These are phyloP conservation scores for Ctenoplectra terminalis DNA, from an alignment of 1,140 invertebrate species.

Conservation along the genomic window DNA sequence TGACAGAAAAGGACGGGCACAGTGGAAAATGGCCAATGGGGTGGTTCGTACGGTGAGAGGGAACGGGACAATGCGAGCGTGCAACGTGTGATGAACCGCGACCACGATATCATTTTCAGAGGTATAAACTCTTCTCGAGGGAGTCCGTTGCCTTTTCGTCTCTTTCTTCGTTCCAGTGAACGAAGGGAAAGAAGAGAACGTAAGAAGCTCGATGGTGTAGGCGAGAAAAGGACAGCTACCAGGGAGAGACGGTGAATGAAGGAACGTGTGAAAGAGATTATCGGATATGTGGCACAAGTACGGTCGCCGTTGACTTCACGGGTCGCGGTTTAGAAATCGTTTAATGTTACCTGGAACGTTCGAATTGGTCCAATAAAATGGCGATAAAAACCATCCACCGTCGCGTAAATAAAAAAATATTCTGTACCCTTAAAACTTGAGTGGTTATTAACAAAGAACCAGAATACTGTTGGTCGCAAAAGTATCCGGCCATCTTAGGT, in stretches of 20 bases:
- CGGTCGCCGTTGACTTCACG: conserved; percentile 12
- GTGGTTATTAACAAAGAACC: not conserved
- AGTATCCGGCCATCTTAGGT: too few relatives aligned
- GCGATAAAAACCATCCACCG: not conserved
- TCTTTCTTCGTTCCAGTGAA: conserved; percentile 41
- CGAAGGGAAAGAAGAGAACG: conserved; percentile 44
- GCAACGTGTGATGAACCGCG: not conserved
- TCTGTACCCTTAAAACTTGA: not conserved
- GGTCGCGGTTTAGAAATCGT: conserved; percentile 38
- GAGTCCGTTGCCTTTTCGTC: not conserved
- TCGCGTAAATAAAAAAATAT: too few relatives aligned
- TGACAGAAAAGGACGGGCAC: conserved; percentile 3
- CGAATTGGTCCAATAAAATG: not conserved
- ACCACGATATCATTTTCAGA: conserved; percentile 16
- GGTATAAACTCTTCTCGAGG: not conserved
- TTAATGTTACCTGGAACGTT: not conserved
- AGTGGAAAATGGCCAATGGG: conserved; percentile 43
- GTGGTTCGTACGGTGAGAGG: conserved; percentile 19
- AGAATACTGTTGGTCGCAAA: too few relatives aligned
- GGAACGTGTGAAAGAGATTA: conserved; percentile 57
- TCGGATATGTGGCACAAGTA: conserved; percentile 52
- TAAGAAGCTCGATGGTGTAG: not conserved
- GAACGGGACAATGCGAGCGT: conserved; percentile 49
- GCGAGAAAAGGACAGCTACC: conserved; percentile 14
- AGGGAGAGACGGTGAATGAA: conserved; percentile 60